These are phyloP conservation scores for Mylabris sibirica DNA, from an alignment of 2,888 invertebrate genomes.

Conservation along the genomic window DNA sequence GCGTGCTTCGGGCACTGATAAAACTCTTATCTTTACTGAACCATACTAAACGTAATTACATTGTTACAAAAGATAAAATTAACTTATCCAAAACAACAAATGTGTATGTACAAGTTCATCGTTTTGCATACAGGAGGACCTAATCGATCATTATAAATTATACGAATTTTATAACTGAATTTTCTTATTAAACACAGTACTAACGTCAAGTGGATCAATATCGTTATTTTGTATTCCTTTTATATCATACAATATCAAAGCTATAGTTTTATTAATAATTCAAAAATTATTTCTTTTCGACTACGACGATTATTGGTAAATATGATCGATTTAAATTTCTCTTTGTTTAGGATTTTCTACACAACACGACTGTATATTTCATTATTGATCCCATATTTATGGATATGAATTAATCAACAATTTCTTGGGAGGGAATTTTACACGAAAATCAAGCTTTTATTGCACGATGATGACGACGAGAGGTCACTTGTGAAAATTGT, in stretches of 20 bases:
- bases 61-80: conserved; percentile 57
- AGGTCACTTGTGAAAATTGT: not conserved
- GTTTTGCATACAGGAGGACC: conserved; percentile 46
- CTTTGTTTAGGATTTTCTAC: not conserved
- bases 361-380: too few species aligned
- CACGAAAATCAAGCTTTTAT: too few species aligned
- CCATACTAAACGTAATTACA: conserved; percentile 54
- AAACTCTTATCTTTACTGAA: conserved; percentile 53
- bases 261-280: not conserved
- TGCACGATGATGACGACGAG: too few species aligned
- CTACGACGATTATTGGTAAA: not conserved
- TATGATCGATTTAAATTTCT: not conserved
- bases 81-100: conserved; percentile 54
- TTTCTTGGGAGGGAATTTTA: too few species aligned
- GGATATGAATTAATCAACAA: not conserved
- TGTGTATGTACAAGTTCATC: conserved; percentile 46
- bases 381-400: not conserved
- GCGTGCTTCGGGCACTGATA: conserved; percentile 56
- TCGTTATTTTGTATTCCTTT: too few species aligned
- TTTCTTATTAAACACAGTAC: too few species aligned
- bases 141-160: not conserved
- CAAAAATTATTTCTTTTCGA: not conserved
- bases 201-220: too few species aligned
- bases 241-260: not conserved
- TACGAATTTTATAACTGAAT: too few species aligned